Evolutionary conservation across 2,888 invertebrate genomes (phyloP), one percentile per base, ranked within the genome.

Genomic region (Andrena praecox): DNA sequence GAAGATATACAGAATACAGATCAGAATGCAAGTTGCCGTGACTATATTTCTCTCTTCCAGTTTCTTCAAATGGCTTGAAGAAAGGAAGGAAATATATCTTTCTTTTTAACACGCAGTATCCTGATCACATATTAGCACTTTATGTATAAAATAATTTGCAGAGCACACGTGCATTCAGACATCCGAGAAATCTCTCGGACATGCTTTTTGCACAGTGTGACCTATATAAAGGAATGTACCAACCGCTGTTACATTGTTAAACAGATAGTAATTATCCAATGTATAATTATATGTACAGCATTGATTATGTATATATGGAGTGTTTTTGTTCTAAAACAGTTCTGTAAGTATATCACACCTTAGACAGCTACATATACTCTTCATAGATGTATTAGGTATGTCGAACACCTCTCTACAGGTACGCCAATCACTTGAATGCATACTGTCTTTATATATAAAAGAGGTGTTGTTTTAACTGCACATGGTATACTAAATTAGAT

Each of bases 201-300:
- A 72, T 48, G 67, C 59, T 86, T 69, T 86, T 69, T 78, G 69
- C 56, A 72, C 50, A 63, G 71, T 67, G 59, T 33, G 69, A 67
- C 31, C 68, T 60, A 68, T 79, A 35, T 74, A 69, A 78, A 81
- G 89, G 89, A 89, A 89, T 89, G 89, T 85, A 85, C 59, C 59
- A 62, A 82, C 82, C 67, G 60, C 88, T 71, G 64, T 69, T 86
- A 80, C 69, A 71, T 69, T 71, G 72, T 86, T 80, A 85, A 82
- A 69, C 52, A 75, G 70, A 74, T 71, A 85, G 72, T 84, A 81
- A 82, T 64, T 66, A 67, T 84, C 50, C 63, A 82, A 73, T 74
- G 78, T 59, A 80, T 85, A 76, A 20, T 64, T 82, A 66, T 89
- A 89, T 89, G 66, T 89, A 89, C 86, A 89, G 78, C 70, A 83